Conservation (phyloP, 2,888 invertebrate genomes). For the Drosophila meridionalis region DNA sequence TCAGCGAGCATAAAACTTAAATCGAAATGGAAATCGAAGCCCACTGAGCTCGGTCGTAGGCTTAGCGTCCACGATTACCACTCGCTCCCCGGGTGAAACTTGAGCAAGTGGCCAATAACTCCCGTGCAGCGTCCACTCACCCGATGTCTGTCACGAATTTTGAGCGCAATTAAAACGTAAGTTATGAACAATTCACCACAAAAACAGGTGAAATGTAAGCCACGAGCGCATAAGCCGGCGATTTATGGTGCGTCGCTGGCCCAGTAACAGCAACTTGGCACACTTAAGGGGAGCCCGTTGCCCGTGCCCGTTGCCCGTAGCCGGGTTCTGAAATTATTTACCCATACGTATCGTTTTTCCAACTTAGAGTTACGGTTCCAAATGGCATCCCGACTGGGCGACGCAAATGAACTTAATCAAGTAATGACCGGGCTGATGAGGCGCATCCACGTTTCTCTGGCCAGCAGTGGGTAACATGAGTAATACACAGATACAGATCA, state of each 20-base stretch:
- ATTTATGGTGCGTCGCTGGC: slow-evolving; percentile 53
- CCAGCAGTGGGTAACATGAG: slow-evolving; percentile 62
- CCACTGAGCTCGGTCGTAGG: slow-evolving; percentile 7
- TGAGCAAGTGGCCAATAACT: slow-evolving; percentile 52
- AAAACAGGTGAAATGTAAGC: slow-evolving; percentile 66
- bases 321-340: slow-evolving; percentile 46
- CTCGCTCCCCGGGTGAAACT: slow-evolving; percentile 37
- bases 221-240: slow-evolving; percentile 41
- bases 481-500: slow-evolving; percentile 74
- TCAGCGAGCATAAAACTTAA: slow-evolving; percentile 9
- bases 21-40: slow-evolving; percentile 11
- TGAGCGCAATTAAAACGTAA: slow-evolving; percentile 59
- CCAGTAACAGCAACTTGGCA: slow-evolving; percentile 64
- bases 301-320: neutral
- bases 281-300: slow-evolving; percentile 27
- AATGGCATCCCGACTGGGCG: slow-evolving; percentile 27
- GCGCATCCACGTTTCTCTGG: slow-evolving; percentile 62
- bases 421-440: slow-evolving; percentile 76
- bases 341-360: slow-evolving; percentile 63
- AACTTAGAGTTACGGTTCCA: slow-evolving; percentile 27
- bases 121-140: slow-evolving; percentile 45
- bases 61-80: slow-evolving; percentile 16
- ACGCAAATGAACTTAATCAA: slow-evolving; percentile 77
- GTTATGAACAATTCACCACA: slow-evolving; percentile 50
- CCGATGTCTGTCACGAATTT: slow-evolving; percentile 38